Conservation (phyloP, 2,113 vertebrate genomes). For the Salvelinus sp. region DNA sequence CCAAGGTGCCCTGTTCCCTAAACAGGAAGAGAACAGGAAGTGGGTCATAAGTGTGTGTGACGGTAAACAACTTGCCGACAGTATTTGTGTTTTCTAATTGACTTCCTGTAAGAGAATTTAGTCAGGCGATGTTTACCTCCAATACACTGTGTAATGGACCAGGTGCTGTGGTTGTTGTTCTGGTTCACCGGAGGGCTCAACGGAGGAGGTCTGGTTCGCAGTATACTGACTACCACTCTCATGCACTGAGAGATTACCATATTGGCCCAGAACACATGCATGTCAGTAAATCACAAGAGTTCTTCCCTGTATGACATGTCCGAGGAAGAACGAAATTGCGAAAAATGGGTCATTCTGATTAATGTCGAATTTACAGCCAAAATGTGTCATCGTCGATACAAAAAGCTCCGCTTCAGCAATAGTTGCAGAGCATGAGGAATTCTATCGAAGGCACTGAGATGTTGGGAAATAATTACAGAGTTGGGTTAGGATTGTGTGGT, state of each 20-base stretch:
- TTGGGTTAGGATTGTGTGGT: no score
- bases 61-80: constrained; percentile 23
- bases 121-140: constrained; percentile 10
- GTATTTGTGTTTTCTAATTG: constrained; percentile 6
- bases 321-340: no score
- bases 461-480: no score
- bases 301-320: no score
- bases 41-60: constrained; percentile 14
- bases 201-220: neutral
- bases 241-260: neutral
- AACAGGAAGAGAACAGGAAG: constrained; percentile 52
- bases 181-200: constrained; percentile 9
- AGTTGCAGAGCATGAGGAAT: no score
- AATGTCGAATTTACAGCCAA: no score
- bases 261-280: neutral
- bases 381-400: no score
- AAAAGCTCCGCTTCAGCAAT: no score
- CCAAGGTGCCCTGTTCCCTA: constrained; percentile 32
- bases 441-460: no score
- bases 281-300: neutral
- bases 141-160: constrained; percentile 31
- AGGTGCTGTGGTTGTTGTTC: constrained; percentile 33
- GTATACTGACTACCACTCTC: neutral
- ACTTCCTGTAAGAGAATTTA: constrained; percentile 17
- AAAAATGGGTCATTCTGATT: no score